Evolutionary conservation across 2,113 vertebrate species (phyloP).

Genomic region (Percina caprodes): DNA sequence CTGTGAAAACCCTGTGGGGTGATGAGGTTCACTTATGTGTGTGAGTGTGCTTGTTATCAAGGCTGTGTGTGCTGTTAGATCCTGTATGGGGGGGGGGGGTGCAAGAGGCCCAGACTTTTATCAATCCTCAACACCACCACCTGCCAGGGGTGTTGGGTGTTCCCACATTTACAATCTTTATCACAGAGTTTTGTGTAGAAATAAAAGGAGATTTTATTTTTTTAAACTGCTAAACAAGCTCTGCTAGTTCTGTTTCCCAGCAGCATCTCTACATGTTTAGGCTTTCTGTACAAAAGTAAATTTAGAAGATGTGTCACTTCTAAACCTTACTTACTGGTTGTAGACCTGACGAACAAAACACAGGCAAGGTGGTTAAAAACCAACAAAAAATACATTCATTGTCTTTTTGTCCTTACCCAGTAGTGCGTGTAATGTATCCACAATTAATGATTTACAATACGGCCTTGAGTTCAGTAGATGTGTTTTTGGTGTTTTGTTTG

Average conservation of each 20-base stretch:
- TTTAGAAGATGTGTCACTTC: constrained; percentile 53
- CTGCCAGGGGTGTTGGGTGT: constrained; percentile 66
- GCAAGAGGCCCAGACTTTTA: constrained; percentile 73
- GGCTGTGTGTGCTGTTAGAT: constrained; percentile 46
- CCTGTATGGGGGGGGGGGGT: constrained; percentile 8
- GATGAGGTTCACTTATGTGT: constrained; percentile 29
- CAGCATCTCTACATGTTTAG: constrained; percentile 43
- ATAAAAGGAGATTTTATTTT: neutral
- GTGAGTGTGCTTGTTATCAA: constrained; percentile 59
- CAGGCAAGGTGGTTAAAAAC: constrained; percentile 27
- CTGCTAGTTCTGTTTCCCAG: constrained; percentile 32
- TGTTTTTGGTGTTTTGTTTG: constrained; percentile 18
- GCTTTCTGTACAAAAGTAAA: constrained; percentile 57
- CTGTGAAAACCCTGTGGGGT: constrained; percentile 34
- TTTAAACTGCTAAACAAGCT: constrained; percentile 33
- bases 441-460: constrained; percentile 25
- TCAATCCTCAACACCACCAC: constrained; percentile 77
- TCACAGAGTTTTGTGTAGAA: neutral
- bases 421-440: constrained; percentile 24
- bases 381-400: constrained; percentile 39
- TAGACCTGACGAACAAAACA: neutral
- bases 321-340: constrained; percentile 4
- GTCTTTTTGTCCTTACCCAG: constrained; percentile 27
- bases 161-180: constrained; percentile 32
- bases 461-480: constrained; percentile 9